Conservation (phyloP, 2,797 vertebrate genomes). For the Enteromius viviparus region DNA sequence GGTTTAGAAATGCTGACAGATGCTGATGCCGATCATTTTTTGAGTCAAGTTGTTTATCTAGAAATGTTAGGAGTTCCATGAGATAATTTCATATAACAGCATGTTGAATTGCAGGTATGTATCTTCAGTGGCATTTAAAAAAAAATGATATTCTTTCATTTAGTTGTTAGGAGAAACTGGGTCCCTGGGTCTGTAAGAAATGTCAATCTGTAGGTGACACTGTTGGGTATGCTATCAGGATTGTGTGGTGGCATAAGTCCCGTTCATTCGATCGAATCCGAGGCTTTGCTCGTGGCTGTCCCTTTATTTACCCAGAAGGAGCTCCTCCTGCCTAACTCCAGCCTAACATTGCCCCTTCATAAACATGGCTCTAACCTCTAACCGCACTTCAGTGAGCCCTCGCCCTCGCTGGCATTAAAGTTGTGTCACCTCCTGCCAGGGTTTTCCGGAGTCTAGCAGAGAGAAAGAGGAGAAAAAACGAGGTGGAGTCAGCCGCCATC, state of each 20-base stretch:
- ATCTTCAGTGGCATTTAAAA: too few species aligned
- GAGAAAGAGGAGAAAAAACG: slow-evolving; percentile 89
- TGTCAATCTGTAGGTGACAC: not conserved
- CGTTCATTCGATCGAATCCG: not conserved
- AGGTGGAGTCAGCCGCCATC: slow-evolving; percentile 85
- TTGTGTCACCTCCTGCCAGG: slow-evolving; percentile 84
- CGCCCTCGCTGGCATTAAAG: slow-evolving; percentile 71
- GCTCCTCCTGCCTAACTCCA: slow-evolving; percentile 19
- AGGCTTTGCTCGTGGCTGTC: not conserved
- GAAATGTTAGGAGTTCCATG: not conserved
- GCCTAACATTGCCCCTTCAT: slow-evolving; percentile 60
- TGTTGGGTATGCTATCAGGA: slow-evolving; percentile 7
- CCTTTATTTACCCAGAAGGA: slow-evolving; percentile 4
- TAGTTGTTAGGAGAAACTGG: not conserved
- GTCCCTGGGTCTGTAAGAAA: not conserved
- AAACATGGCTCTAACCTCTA: slow-evolving; percentile 57
- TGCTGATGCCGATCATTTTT: slow-evolving; percentile 16
- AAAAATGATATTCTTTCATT: not conserved
- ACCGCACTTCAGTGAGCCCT: slow-evolving; percentile 58
- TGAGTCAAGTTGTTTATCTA: slow-evolving; percentile 1
- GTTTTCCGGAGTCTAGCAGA: slow-evolving; percentile 90
- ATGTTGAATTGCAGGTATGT: not conserved
- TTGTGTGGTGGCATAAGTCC: not conserved
- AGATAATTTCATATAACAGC: not conserved
- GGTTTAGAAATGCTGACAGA: slow-evolving; percentile 18